Evolutionary conservation across 2,797 vertebrate genomes (phyloP), one percentile per base, ranked within the genome.

Genomic region (Crypturellus tataupa): DNA sequence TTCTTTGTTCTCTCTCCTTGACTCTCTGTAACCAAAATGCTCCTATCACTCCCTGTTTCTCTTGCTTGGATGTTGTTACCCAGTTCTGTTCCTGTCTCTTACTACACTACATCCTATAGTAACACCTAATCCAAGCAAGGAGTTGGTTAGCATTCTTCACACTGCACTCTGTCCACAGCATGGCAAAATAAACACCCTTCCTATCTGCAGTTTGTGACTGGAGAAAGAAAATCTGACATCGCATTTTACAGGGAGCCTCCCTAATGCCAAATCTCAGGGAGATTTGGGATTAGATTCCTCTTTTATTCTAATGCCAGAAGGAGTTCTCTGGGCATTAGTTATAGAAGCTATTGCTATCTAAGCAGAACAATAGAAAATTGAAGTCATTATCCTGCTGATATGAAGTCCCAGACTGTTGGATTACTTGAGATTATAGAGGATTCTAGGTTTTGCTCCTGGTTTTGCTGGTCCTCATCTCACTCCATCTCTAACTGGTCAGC

Each of bases 271-370:
- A 79, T 88, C 77, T 37, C 47, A 49, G 33, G 37, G 59, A 56
- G 49, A n/a, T 59, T 1, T 88, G n/a, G 70, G 33, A 69, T 93
- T 83, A 67, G 33, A 31, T 67, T 15, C 65, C 59, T 68, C 46
- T 51, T 75, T 93, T 87, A 60, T 89, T 85, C 91, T 93, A 79
- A 44, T 77, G 53, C 15, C 37, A 76, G 46, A 56, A 92, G 73
- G 40, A 63, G 24, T 44, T 86, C 44, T 68, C 70, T 77, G 51
- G 46, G 35, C 2, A 5, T 79, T 87, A 78, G 51, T 37, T 92
- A 33, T 73, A 89, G 92, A 11, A 89, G 65, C n/a, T 72, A 33
- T 53, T 80, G 39, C 46, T 56, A 65, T 18, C 76, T 85, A 51
- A 84, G 81, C 51, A 58, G 51, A 67, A 23, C 21, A 51, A 71